A percentile compares a stretch with the other conserved stretches of the same genome.
phyloP scores from a whole-genome alignment of 2,888 invertebrate species.

The Rhamphomyia laevipes region DNA sequence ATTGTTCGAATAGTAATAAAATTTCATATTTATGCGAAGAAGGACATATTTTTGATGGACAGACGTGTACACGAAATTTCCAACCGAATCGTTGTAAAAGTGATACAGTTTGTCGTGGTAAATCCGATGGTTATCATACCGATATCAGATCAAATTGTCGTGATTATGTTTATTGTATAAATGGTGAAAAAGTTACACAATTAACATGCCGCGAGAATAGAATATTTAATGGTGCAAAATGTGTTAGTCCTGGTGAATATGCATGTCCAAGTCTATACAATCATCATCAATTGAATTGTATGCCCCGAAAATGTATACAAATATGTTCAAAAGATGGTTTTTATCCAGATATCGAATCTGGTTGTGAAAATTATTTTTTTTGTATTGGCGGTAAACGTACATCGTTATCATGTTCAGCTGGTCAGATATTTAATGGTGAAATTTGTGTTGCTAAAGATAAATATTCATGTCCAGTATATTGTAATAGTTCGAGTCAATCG shows the following conservation, averaged over 20 bases:
- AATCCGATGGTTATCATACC: slow-evolving; percentile 45
- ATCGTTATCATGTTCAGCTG: slow-evolving; percentile 39
- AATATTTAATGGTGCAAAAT: slow-evolving; percentile 47
- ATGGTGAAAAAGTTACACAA: slow-evolving; percentile 43
- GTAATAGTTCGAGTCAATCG: slow-evolving; percentile 14
- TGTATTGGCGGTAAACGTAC: slow-evolving; percentile 46
- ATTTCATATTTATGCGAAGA: slow-evolving; percentile 46
- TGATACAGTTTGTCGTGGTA: slow-evolving; percentile 36
- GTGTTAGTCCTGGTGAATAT: slow-evolving; percentile 38
- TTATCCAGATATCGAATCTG: slow-evolving; percentile 38
- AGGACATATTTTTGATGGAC: slow-evolving; percentile 43
- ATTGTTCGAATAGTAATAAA: slow-evolving; percentile 44
- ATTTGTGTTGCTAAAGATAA: slow-evolving; percentile 39
- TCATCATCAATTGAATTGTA: slow-evolving; percentile 26
- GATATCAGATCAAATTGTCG: slow-evolving; percentile 44
- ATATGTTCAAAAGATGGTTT: slow-evolving; percentile 40
- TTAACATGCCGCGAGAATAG: slow-evolving; percentile 45
- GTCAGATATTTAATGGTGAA: slow-evolving; percentile 46
- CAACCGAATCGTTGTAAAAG: slow-evolving; percentile 9
- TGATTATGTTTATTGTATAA: slow-evolving; percentile 48
- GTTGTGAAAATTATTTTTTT: slow-evolving; percentile 45
- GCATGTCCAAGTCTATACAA: slow-evolving; percentile 36
- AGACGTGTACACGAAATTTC: slow-evolving; percentile 19
- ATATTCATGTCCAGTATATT: slow-evolving; percentile 23
- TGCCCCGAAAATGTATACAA: slow-evolving; percentile 21